Percentiles rank a stretch among this genome's conserved stretches.
Evolutionary conservation across 2,113 vertebrate species (phyloP).

Genomic region (Pseudorasbora parva): DNA sequence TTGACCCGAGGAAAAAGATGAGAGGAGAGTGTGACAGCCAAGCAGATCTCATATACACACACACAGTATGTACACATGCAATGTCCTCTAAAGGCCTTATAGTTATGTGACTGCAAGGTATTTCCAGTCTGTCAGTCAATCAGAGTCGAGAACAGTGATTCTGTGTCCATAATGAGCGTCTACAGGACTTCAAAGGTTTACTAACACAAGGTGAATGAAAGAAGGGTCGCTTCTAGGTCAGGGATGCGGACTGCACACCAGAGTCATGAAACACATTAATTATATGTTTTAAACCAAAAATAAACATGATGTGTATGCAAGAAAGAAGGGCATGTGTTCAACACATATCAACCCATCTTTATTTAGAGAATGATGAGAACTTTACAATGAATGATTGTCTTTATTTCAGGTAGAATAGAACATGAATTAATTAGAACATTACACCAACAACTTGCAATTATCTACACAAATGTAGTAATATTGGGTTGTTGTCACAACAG

Average conservation of each 20-base stretch:
- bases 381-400: neutral
- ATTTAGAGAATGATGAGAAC: neutral
- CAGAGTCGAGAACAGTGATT: constrained; percentile 28
- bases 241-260: neutral
- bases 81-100: constrained; percentile 37
- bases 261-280: constrained; percentile 10
- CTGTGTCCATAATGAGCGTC: constrained; percentile 43
- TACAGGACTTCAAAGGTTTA: constrained; percentile 38
- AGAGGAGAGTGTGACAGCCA: constrained; percentile 11
- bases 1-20: constrained; percentile 23
- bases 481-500: too few species aligned
- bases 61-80: neutral
- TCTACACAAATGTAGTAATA: neutral
- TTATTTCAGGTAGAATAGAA: neutral
- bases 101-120: constrained; percentile 39
- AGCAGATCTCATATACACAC: neutral
- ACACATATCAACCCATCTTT: neutral
- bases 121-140: constrained; percentile 50
- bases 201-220: constrained; percentile 46
- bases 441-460: neutral
- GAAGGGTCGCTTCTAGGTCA: constrained; percentile 11
- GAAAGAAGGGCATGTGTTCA: neutral
- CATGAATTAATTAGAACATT: neutral
- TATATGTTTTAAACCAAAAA: constrained; percentile 19
- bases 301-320: neutral